Percentiles rank a stretch among this genome's conserved stretches.
Evolutionary conservation across 2,113 vertebrate genomes (phyloP).

Genomic region (Salvelinus alpinus): DNA sequence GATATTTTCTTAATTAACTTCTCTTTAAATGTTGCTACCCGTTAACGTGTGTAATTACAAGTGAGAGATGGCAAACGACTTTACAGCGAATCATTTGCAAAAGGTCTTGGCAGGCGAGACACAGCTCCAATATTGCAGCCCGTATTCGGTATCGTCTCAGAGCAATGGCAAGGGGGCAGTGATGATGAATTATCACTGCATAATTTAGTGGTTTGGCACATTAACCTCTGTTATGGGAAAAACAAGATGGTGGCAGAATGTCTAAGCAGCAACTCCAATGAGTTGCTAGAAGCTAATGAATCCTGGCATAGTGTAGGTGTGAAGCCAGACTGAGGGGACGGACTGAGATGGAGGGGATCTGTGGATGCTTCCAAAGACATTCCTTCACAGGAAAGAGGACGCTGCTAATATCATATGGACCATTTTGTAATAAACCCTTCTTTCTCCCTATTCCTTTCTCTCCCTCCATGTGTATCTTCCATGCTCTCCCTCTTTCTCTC

Average conservation of each 20-base stretch:
- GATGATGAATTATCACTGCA: constrained; percentile 20
- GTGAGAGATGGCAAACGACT: not conserved
- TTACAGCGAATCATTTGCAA: constrained; percentile 4
- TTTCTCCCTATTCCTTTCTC: not conserved
- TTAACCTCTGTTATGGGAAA: constrained; percentile 10
- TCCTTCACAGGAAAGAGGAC: constrained; percentile 5
- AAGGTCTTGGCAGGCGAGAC: constrained; percentile 10
- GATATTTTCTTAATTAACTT: not conserved
- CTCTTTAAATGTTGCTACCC: constrained; percentile 3
- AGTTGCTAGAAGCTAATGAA: constrained; percentile 7
- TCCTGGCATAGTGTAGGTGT: not conserved
- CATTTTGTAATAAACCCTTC: not conserved
- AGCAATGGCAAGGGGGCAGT: not conserved
- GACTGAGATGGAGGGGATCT: not conserved
- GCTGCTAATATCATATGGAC: not conserved
- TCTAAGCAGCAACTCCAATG: not conserved
- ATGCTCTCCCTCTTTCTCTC: constrained; percentile 29
- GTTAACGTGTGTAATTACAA: constrained; percentile 9
- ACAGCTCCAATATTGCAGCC: not conserved
- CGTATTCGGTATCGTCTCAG: not conserved
- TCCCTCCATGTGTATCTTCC: not conserved
- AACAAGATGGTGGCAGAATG: not conserved
- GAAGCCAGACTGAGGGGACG: not conserved
- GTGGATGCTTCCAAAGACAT: constrained; percentile 1
- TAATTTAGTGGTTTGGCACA: constrained; percentile 8